A percentile compares a stretch with the other conserved stretches of the same genome.
These are phyloP conservation scores for Galagoides demidoff DNA, from an alignment of 2,797 vertebrate genomes.

Conservation along the genomic window DNA sequence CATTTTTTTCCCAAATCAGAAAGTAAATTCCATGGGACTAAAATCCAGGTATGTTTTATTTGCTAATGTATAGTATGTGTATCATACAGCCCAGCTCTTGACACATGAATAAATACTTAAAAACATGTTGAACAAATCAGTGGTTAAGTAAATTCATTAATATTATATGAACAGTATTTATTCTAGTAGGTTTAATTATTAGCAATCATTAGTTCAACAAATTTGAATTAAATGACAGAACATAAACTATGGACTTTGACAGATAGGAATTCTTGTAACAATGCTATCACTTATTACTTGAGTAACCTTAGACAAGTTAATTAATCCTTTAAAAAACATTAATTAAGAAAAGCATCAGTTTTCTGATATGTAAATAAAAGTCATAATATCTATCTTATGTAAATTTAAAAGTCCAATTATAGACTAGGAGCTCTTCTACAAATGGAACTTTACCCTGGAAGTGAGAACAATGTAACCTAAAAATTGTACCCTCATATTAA, in stretches of 20 bases:
- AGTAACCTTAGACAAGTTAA: background rate
- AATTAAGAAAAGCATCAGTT: background rate
- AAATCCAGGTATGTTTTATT: background rate
- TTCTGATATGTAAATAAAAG: background rate
- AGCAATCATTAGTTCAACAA: background rate
- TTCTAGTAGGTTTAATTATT: background rate
- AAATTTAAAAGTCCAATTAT: background rate
- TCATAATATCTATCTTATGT: background rate
- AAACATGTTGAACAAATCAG: background rate
- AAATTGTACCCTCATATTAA: no score
- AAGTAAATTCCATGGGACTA: conserved; percentile 5
- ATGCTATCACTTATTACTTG: background rate
- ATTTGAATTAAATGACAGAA: background rate
- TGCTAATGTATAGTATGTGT: background rate
- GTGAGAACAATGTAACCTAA: no score
- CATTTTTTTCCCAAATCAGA: background rate
- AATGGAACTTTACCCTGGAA: no score
- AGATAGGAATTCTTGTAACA: background rate
- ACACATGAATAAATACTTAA: background rate
- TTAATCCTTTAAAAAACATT: background rate
- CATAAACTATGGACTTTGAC: background rate
- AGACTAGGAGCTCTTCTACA: no score
- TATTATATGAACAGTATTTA: background rate
- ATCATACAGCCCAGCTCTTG: background rate
- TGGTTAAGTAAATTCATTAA: background rate